These are phyloP conservation scores for Paralinhomoeus sp. DNA, from an alignment of 2,888 invertebrate genomes.

Conservation along the genomic window DNA sequence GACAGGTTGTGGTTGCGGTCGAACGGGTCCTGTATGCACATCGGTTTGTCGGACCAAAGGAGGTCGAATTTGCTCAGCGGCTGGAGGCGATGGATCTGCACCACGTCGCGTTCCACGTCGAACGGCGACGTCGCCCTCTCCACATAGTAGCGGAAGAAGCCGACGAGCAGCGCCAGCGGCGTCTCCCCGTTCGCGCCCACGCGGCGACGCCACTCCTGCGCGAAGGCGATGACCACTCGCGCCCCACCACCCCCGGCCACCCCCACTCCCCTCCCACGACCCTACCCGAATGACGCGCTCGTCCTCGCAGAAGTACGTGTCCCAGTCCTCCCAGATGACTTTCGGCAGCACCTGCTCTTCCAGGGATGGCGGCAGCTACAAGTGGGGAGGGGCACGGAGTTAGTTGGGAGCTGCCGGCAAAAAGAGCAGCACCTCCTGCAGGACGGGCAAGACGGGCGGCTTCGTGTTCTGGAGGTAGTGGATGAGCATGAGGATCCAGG, in stretches of 20 bases:
- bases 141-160: constrained; percentile 33
- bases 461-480: constrained; percentile 36
- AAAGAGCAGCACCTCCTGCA: constrained; percentile 33
- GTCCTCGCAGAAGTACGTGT: constrained; percentile 35
- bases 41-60: constrained; percentile 33
- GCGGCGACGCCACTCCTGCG: not conserved
- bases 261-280: too few relatives aligned
- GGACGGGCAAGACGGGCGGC: constrained; percentile 37
- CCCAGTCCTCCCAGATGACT: constrained; percentile 32
- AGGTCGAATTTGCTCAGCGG: constrained; percentile 33
- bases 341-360: constrained; percentile 8
- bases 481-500: constrained; percentile 37
- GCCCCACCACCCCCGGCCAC: too few relatives aligned
- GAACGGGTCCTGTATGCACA: constrained; percentile 42
- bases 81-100: constrained; percentile 3
- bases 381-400: not conserved
- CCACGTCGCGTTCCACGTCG: constrained; percentile 5
- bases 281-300: constrained; percentile 5
- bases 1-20: constrained; percentile 37
- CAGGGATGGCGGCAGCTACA: not conserved
- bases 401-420: not conserved
- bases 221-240: too few relatives aligned
- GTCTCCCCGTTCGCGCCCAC: not conserved
- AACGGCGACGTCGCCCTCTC: constrained; percentile 20
- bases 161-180: constrained; percentile 8